These are phyloP conservation scores for Lineus longissimus DNA, from an alignment of 1,140 invertebrate species.

Conservation along the genomic window DNA sequence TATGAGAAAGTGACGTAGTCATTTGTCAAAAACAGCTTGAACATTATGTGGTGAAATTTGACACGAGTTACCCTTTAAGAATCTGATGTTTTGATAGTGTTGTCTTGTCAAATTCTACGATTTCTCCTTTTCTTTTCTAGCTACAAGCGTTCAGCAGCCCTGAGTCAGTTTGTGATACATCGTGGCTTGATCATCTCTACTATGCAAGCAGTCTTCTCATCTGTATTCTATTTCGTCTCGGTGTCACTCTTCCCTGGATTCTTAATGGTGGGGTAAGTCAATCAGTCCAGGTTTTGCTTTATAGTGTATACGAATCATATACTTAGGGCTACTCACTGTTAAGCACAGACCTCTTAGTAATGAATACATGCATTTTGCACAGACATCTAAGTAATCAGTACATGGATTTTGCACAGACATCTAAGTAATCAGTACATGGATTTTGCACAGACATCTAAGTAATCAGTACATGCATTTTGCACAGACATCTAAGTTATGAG, in stretches of 20 bases:
- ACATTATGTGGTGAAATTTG: too few relatives aligned
- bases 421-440: too few relatives aligned
- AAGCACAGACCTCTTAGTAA: too few relatives aligned
- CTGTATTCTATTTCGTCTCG: slow-evolving; percentile 97
- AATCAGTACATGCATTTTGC: too few relatives aligned
- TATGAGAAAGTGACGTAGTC: too few relatives aligned
- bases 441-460: too few relatives aligned
- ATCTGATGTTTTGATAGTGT: too few relatives aligned
- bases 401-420: too few relatives aligned
- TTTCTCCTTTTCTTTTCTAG: slow-evolving; percentile 54
- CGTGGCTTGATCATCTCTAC: slow-evolving; percentile 96
- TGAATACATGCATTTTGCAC: neutral
- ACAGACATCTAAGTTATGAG: too few relatives aligned
- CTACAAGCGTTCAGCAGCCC: slow-evolving; percentile 91
- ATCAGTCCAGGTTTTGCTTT: neutral
- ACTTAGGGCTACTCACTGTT: neutral
- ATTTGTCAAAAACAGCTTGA: too few relatives aligned
- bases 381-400: too few relatives aligned
- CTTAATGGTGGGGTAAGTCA: slow-evolving; percentile 87
- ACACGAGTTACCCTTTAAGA: too few relatives aligned
- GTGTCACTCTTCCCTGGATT: slow-evolving; percentile 97
- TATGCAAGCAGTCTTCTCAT: slow-evolving; percentile 98
- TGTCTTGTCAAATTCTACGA: slow-evolving; percentile 65
- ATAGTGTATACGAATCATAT: neutral
- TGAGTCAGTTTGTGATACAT: slow-evolving; percentile 98